Base-by-base conservation (phyloP, 1,140 invertebrate genomes). In the Diuraphis noxia region DNA sequence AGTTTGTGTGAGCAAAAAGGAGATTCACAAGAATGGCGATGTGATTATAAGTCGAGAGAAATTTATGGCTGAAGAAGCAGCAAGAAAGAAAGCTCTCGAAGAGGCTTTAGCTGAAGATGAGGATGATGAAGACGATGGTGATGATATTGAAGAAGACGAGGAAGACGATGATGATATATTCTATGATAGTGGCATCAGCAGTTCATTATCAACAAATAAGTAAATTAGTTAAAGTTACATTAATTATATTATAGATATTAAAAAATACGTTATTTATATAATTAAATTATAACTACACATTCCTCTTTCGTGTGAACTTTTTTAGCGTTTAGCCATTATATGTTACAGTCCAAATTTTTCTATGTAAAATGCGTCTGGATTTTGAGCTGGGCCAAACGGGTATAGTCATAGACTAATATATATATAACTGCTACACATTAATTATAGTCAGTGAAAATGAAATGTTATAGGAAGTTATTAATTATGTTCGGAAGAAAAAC, bases 1-100 rank as follows among this genome's bases (percentile, higher is more conserved):
- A 34, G 96, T 98, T 46, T 98, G 97, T 93, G 96, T 98, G 84
- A 96, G 96, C 88, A 97, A 97, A 93, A 97, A 97, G 93, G 97
- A 98, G 93, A 94, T 98, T 19, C 96, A 97, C 92, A 96, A 96
- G 93, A 97, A 96, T 93, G 97, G 97, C 5, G 93, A 93, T 87
- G 91, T 93, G 34, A 92, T 93, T 38, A 92, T 93, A 38, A 92
- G 96, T 10, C 96, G 96, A 94, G 95, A 95, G 38, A 95, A 95
- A 92, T 94, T 93, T 36, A 92, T 94, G 92, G 94, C 95, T 86
- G 95, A 95, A 92, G 94, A 95, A 92, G 94, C 94, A 92, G 93
- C 94, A 46, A 94, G 91, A 52, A 92, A 93, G 38, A 92, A 93
- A 56, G 86, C 91, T 34, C 77, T 92, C 6, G 91, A 92, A n/a